A percentile compares a stretch with the other conserved stretches of the same genome.
Evolutionary conservation across 2,797 vertebrate species (phyloP).

Genomic region (Halcyon smyrnensis): DNA sequence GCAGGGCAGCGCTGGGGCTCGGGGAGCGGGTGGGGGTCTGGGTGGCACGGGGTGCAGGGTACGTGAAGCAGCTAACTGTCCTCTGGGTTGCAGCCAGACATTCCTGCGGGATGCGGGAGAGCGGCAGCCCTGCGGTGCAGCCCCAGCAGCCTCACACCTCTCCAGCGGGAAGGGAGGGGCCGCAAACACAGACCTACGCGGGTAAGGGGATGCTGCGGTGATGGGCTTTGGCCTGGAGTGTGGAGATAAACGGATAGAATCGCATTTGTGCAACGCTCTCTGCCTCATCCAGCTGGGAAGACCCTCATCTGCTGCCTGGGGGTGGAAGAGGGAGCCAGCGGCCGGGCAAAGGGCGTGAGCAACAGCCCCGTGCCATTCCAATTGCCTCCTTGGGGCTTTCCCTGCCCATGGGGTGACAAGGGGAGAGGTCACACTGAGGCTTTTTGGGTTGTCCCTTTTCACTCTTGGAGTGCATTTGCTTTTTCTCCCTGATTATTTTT

Average conservation of each 20-base stretch:
- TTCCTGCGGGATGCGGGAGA: not conserved
- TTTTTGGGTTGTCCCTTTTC: not conserved
- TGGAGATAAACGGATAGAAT: accelerated
- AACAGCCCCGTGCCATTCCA: no score
- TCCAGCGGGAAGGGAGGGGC: accelerated
- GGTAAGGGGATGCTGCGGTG: not conserved
- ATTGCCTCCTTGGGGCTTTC: not conserved
- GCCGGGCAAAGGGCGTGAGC: accelerated
- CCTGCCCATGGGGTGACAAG: accelerated
- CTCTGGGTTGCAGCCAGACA: not conserved
- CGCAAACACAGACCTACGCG: accelerated
- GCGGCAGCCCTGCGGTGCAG: not conserved
- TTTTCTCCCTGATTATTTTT: not conserved
- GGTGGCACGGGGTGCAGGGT: not conserved
- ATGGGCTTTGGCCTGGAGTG: accelerated
- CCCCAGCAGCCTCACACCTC: not conserved
- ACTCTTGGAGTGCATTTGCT: accelerated
- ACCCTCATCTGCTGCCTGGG: accelerated
- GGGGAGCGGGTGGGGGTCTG: accelerated
- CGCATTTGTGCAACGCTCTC: accelerated
- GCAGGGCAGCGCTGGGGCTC: not conserved
- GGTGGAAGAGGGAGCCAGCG: not conserved
- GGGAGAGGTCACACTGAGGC: accelerated
- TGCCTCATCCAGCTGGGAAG: accelerated
- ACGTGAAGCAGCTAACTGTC: not conserved